Evolutionary conservation across 37 sponge, comb jelly and placozoan genomes (phyloP), one percentile per base, ranked within the genome.

Genomic region (Aplysina aerophoba): DNA sequence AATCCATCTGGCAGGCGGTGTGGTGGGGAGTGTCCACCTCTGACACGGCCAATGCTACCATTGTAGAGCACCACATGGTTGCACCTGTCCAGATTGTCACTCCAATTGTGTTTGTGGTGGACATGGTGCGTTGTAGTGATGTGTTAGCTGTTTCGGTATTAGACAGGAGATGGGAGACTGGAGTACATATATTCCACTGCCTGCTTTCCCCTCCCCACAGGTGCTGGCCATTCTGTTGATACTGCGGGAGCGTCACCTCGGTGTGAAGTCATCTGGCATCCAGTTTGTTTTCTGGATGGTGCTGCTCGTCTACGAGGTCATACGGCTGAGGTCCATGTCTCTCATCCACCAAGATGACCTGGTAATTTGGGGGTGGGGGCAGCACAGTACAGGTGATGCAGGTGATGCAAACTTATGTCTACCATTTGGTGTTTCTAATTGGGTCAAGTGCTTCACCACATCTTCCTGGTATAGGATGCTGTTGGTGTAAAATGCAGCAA

Each of bases 241-340:
- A 33, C 37, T 61, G 24, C 50, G 37, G 39, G 87, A 94, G 55
- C 67, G 84, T 6, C 34, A 50, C 24, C 39, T 54, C 15, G 95
- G 95, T 27, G 31, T 89, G 59, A 85, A 66, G 17, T 89, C 92
- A 36, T 94, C 95, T 25, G 92, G 87, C 3, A 33, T 89, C 57
- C 74, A 73, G 66, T 84, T 87, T 39, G 33, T 89, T 36, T 94
- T 94, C 84, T 96, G 97, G 97, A 5, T 88, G 65, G 66, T 84
- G 31, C 61, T 95, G 59, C 55, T 78, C 30, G 21, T 87, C 50
- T 93, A 95, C 71, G 88, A 82, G 44, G 80, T 53, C 30, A 71
- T 92, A 34, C 88, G 88, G 54, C 56, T 92, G 62, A 65, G 96
- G 17, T 81, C 93, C 0, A 72, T 81, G 33, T 80, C 85, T 21